These are phyloP conservation scores for Ernsta delagoae DNA, from an alignment of 2,888 invertebrate genomes.

Conservation along the genomic window DNA sequence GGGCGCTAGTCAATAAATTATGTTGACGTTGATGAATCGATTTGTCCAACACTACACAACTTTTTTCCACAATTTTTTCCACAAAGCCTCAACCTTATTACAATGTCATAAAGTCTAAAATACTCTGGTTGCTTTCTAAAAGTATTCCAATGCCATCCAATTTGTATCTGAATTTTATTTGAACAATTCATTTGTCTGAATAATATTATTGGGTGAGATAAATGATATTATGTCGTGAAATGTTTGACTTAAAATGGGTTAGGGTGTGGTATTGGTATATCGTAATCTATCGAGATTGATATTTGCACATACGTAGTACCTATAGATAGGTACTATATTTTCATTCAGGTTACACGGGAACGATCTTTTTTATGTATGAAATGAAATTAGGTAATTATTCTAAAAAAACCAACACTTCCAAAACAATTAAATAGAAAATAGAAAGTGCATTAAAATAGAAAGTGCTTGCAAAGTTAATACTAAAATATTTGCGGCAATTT, in stretches of 20 bases:
- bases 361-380: no score
- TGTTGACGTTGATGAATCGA: constrained; percentile 30
- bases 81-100: not conserved
- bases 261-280: not conserved
- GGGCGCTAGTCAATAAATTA: constrained; percentile 30
- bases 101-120: constrained; percentile 2
- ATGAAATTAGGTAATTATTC: no score
- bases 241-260: constrained; percentile 1
- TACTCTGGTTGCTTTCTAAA: not conserved
- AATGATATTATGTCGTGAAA: constrained; percentile 12
- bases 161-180: constrained; percentile 23
- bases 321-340: no score
- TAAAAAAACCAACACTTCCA: no score
- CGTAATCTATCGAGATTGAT: not conserved
- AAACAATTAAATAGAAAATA: no score
- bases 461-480: no score
- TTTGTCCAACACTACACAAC: constrained; percentile 7
- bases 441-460: no score
- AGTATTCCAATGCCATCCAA: constrained; percentile 8
- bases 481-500: no score
- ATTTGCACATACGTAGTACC: no score
- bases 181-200: constrained; percentile 33
- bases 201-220: constrained; percentile 15
- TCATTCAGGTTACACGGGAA: no score
- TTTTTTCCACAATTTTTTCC: no score